phyloP scores from a whole-genome alignment of 2,113 vertebrate species.

The Motacilla tschutschensis region DNA sequence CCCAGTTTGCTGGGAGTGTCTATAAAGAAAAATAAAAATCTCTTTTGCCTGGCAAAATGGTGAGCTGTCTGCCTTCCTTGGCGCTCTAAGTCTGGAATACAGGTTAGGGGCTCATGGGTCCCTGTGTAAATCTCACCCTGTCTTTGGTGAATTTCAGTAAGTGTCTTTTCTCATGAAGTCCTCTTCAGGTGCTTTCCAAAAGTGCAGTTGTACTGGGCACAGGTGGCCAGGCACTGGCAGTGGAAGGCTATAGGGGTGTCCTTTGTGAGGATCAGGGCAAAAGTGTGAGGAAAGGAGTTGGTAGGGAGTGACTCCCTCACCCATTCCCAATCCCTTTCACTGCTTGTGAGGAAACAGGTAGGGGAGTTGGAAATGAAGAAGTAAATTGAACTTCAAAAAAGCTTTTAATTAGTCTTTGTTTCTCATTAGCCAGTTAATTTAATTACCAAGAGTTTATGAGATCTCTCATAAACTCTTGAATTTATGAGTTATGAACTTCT shows the following conservation, averaged over 20 bases:
- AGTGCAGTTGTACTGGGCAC: background rate
- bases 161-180: background rate
- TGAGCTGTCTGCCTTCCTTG: background rate
- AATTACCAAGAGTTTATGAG: background rate
- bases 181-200: background rate
- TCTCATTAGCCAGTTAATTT: background rate
- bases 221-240: background rate
- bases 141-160: background rate
- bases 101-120: background rate
- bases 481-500: background rate
- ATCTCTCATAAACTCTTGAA: background rate
- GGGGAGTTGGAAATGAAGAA: background rate
- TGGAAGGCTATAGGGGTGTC: accelerated
- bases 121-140: background rate
- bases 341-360: background rate
- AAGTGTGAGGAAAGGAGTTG: background rate
- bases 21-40: background rate
- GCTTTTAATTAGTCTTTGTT: background rate
- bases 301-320: accelerated
- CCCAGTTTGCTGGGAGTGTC: background rate
- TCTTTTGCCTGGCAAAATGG: background rate
- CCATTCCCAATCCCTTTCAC: background rate
- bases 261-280: background rate
- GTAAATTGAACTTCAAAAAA: background rate
- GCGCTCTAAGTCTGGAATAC: background rate